Conservation (phyloP, 2,888 invertebrate species). For the Callosobruchus maculatus region DNA sequence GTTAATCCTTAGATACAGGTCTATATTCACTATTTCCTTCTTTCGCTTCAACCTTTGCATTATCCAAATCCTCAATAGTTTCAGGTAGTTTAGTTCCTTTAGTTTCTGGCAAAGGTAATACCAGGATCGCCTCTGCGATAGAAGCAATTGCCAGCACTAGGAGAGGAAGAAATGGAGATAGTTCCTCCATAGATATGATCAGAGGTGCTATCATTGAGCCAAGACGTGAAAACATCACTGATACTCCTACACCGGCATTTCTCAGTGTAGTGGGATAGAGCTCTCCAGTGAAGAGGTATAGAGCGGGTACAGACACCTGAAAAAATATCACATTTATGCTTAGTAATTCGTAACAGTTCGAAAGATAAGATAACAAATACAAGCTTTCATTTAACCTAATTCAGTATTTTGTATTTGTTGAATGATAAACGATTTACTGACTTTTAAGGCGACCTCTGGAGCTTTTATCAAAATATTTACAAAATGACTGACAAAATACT, state of each 20-base stretch:
- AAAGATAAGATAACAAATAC: too few species aligned
- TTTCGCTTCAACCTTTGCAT: not conserved
- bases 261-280: slow-evolving; percentile 74
- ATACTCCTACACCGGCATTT: slow-evolving; percentile 71
- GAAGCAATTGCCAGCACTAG: slow-evolving; percentile 37
- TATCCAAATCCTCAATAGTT: slow-evolving; percentile 52
- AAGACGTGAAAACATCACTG: slow-evolving; percentile 70
- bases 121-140: slow-evolving; percentile 35
- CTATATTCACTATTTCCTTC: not conserved
- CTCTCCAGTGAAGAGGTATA: slow-evolving; percentile 75
- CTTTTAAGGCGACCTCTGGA: too few species aligned
- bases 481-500: too few species aligned
- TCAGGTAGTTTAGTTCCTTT: slow-evolving; percentile 50
- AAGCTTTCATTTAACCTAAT: too few species aligned
- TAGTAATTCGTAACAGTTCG: too few species aligned
- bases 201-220: slow-evolving; percentile 65
- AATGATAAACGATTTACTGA: too few species aligned
- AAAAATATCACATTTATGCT: slow-evolving; percentile 27
- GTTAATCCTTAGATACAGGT: not conserved
- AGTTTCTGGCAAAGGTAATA: slow-evolving; percentile 45
- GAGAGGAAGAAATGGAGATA: slow-evolving; percentile 36
- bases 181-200: slow-evolving; percentile 35
- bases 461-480: too few species aligned
- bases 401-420: too few species aligned
- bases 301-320: slow-evolving; percentile 55